A percentile compares a stretch with the other conserved stretches of the same genome.
These are phyloP conservation scores for Gambusia yucatana DNA, from an alignment of 2,797 vertebrate species.

Conservation along the genomic window DNA sequence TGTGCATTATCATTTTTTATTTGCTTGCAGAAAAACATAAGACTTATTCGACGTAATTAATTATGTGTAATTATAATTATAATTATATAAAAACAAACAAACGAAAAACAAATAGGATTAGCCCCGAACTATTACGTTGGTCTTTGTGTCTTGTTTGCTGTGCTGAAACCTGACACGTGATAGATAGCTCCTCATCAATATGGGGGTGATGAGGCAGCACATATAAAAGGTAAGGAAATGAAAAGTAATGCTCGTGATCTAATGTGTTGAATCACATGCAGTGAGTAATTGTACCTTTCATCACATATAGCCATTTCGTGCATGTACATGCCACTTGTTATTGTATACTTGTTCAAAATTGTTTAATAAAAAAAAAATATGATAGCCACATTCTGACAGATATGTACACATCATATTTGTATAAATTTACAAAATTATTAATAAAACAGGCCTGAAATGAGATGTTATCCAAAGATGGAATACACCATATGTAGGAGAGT, in stretches of 20 bases:
- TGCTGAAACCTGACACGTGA: neutral
- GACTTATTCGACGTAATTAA: slow-evolving; percentile 11
- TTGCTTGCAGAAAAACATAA: neutral
- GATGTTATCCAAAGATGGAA: neutral
- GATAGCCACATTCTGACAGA: neutral
- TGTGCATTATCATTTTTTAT: neutral
- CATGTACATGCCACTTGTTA: too few relatives aligned
- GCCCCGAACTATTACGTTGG: too few relatives aligned
- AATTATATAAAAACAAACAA: too few relatives aligned
- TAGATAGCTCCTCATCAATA: neutral
- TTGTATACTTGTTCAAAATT: too few relatives aligned
- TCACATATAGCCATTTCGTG: neutral
- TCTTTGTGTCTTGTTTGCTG: neutral
- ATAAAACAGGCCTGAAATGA: neutral
- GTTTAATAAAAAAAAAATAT: too few relatives aligned
- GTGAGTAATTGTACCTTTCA: neutral
- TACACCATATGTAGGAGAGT: neutral
- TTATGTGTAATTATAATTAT: slow-evolving; percentile 2
- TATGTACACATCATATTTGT: neutral
- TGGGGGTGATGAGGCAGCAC: neutral
- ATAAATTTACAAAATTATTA: neutral
- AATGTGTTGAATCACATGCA: neutral
- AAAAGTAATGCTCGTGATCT: neutral
- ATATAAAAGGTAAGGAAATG: neutral
- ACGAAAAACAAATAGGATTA: too few relatives aligned